Evolutionary conservation across 2,888 invertebrate genomes (phyloP).

Genomic region (Cinara cedri): DNA sequence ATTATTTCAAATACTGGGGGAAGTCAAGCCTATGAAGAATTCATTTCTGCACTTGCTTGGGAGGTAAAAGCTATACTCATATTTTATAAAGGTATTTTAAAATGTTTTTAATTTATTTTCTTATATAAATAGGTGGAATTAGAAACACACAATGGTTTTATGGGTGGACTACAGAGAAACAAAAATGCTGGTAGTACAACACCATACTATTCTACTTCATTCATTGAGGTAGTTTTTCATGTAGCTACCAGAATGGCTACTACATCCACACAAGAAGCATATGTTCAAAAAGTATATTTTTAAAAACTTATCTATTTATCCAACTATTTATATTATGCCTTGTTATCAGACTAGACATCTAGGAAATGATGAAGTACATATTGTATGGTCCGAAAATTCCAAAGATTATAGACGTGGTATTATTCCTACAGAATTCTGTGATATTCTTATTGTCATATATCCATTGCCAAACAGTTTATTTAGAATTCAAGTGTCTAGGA

Average conservation of each 20-base stretch:
- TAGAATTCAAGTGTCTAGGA: slow-evolving; percentile 67
- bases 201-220: slow-evolving; percentile 93
- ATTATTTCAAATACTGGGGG: slow-evolving; percentile 90
- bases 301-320: not conserved
- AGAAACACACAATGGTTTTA: slow-evolving; percentile 92
- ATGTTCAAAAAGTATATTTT: slow-evolving; percentile 74
- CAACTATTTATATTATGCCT: not conserved
- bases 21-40: slow-evolving; percentile 90
- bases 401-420: slow-evolving; percentile 95
- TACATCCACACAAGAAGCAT: slow-evolving; percentile 78
- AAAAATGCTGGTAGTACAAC: slow-evolving; percentile 89
- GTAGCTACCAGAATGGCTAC: slow-evolving; percentile 97
- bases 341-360: slow-evolving; percentile 81
- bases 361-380: slow-evolving; percentile 98
- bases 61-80: slow-evolving; percentile 64
- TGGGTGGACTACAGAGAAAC: slow-evolving; percentile 83
- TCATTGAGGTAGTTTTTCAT: slow-evolving; percentile 93
- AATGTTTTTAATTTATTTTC: not conserved
- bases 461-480: slow-evolving; percentile 85
- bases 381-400: slow-evolving; percentile 98
- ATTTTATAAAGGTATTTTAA: not conserved
- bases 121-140: slow-evolving; percentile 71
- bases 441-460: slow-evolving; percentile 95
- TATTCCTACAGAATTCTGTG: slow-evolving; percentile 98
- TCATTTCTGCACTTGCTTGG: slow-evolving; percentile 76